These are phyloP conservation scores for Vipera ursinii DNA, from an alignment of 2,797 vertebrate genomes.

Conservation along the genomic window DNA sequence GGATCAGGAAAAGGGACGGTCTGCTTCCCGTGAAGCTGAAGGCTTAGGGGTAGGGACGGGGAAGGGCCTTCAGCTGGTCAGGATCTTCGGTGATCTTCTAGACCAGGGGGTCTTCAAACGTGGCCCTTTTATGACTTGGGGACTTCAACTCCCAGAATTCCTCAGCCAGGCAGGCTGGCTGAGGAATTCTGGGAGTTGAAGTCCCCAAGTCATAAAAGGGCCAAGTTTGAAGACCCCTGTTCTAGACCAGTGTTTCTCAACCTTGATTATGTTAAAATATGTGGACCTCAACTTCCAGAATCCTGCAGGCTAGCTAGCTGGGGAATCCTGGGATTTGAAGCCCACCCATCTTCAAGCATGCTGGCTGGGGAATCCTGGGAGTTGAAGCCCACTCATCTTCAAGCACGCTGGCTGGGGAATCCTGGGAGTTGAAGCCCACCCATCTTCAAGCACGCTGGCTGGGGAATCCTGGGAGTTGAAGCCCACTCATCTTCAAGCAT, in stretches of 20 bases:
- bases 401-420: too few species aligned
- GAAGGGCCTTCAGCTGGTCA: background rate
- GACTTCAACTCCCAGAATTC: too few species aligned
- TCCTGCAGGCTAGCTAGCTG: background rate
- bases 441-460: background rate
- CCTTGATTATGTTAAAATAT: background rate
- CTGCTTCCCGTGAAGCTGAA: background rate
- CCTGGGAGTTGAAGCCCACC: too few species aligned
- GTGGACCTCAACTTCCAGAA: background rate
- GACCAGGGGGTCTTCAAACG: background rate
- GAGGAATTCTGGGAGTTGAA: too few species aligned
- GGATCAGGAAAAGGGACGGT: background rate
- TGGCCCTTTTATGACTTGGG: too few species aligned
- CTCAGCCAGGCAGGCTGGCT: too few species aligned
- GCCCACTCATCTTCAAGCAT: rapidly evolving
- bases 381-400: too few species aligned
- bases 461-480: background rate
- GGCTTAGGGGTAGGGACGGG: background rate
- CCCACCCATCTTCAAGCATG: too few species aligned
- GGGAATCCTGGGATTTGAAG: too few species aligned
- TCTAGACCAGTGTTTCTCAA: background rate
- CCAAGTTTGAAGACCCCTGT: too few species aligned
- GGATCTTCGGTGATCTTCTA: background rate
- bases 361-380: too few species aligned
- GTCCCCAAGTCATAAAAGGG: too few species aligned